Evolutionary conservation across 2,113 vertebrate species (phyloP).

Genomic region (Monarcha castaneiventris): DNA sequence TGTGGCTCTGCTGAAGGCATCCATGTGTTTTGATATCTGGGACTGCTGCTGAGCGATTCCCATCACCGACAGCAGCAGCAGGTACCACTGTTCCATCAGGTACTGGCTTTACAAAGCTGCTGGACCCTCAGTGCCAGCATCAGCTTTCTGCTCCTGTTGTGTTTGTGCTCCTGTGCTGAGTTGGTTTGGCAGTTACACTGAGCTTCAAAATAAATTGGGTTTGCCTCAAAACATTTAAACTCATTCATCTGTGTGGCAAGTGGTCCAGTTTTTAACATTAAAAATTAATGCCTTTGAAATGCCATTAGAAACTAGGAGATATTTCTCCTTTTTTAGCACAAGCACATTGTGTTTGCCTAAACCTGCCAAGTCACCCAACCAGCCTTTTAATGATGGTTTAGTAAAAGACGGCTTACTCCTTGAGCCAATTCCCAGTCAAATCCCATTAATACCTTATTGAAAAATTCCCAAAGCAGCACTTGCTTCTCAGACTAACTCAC

Average conservation of each 20-base stretch:
- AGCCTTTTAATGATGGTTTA: neutral
- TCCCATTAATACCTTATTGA: neutral
- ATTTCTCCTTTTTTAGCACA: neutral
- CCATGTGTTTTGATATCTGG: fast-evolving
- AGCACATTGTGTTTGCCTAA: neutral
- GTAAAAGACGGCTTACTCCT: neutral
- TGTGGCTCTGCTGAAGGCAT: neutral
- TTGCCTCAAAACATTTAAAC: neutral
- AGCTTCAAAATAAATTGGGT: neutral
- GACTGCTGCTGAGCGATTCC: neutral
- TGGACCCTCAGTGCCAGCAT: neutral
- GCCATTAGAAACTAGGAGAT: neutral
- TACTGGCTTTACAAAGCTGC: neutral
- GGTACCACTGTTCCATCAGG: neutral
- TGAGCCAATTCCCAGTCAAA: neutral
- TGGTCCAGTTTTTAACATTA: neutral
- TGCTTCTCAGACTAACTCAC: neutral
- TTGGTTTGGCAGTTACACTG: neutral
- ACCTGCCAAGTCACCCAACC: neutral
- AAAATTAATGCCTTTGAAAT: neutral
- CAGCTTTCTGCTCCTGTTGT: neutral
- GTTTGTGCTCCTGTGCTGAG: neutral
- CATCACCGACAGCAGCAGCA: neutral
- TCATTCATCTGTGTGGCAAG: neutral
- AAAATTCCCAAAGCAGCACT: neutral